These are phyloP conservation scores for Vulpes ferrilata DNA, from an alignment of 2,113 vertebrate genomes.

Conservation along the genomic window DNA sequence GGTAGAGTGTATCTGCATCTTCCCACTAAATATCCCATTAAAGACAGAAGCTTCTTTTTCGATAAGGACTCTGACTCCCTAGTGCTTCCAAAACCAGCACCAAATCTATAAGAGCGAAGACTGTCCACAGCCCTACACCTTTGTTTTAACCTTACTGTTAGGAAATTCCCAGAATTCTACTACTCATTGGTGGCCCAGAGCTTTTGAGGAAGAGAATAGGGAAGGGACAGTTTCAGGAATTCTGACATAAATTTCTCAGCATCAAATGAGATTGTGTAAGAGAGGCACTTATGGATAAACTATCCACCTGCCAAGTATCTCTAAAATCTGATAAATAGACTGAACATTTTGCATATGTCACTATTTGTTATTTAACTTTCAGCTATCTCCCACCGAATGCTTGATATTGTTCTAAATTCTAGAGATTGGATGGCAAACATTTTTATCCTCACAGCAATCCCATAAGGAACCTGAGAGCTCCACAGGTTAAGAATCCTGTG, in stretches of 20 bases:
- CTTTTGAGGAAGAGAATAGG: accelerated
- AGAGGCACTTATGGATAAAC: neutral
- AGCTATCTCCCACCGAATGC: neutral
- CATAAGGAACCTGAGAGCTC: neutral
- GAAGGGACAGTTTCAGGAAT: neutral
- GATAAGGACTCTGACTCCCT: neutral
- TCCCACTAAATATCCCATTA: neutral
- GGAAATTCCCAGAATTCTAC: neutral
- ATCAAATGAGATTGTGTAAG: neutral
- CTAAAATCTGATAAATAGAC: neutral
- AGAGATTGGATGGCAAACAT: neutral
- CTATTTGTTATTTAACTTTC: neutral
- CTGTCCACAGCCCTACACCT: neutral
- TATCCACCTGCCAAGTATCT: neutral
- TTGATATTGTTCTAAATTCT: neutral
- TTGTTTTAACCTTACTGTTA: neutral
- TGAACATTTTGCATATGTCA: neutral
- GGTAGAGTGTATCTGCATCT: neutral
- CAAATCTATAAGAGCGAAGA: neutral
- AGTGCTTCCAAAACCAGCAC: neutral
- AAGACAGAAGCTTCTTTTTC: neutral
- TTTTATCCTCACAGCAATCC: neutral
- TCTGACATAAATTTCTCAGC: neutral
- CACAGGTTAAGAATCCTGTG: neutral
- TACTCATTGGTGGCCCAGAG: neutral